Evolutionary conservation across 2,797 vertebrate genomes (phyloP), one percentile per base, ranked within the genome.

Genomic region (Chaetophractus vellerosus): DNA sequence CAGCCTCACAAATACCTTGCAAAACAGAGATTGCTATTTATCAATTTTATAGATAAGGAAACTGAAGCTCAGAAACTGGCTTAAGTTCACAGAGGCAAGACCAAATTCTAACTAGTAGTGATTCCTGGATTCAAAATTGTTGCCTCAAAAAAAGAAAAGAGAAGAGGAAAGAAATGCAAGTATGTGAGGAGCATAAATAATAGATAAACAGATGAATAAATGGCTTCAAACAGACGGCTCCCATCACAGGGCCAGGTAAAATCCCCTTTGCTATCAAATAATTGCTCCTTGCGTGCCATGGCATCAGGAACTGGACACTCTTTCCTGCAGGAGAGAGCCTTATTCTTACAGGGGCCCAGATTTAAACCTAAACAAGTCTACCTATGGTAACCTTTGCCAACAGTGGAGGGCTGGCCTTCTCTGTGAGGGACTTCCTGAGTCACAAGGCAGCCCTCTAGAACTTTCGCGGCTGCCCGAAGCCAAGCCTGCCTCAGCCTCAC

Each of bases 351-450:
- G 74, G 72, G 52, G 66, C 64, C 81, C 84, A 92, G 79, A 78
- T 41, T 87, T 72, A 89, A 93, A 96, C 74, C 95, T 89, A 57
- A 88, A 10, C n/a, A 4, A 88, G 69, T 57, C 26, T 52, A 36
- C 69, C 31, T 2, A 16, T 8, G 3, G 50, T 4, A 14, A 57
- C 31, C 61, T 88, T 79, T 79, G 91, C 81, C 84, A 59, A 68
- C 2, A 0, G 57, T 9, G 0, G 55, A 75, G 66, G n/a, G 38
- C 79, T 66, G 75, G 74, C 71, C 78, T 80, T 72, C 78, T 71
- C 61, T 23, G 83, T 55, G 50, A 68, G 68, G 0, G 9, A 76
- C 31, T 48, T 18, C 78, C 0, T 0, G 38, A 72, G 64, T 96
- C 88, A 68, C 41, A 41, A 1, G 1, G 19, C 92, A 91, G 78